Percentiles rank a stretch among this genome's conserved stretches.
Conservation (phyloP, 2,888 invertebrate species). For the Beris morrisii region DNA sequence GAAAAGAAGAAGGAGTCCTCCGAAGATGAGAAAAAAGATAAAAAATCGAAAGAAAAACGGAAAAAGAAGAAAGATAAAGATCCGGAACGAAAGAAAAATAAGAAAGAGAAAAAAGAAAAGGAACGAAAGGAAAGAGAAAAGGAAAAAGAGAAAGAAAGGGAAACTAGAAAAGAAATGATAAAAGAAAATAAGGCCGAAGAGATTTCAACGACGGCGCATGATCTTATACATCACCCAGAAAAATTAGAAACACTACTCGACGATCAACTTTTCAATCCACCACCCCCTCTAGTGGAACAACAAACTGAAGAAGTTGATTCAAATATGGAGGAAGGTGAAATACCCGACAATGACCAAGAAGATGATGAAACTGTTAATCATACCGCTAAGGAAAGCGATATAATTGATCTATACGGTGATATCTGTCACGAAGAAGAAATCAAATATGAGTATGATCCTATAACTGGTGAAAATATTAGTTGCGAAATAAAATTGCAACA, state of each 20-base stretch:
- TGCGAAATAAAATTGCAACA: constrained; percentile 24
- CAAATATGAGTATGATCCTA: constrained; percentile 33
- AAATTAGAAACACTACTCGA: background rate
- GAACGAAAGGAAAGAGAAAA: constrained; percentile 40
- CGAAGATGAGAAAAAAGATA: constrained; percentile 50
- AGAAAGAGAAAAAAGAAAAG: constrained; percentile 55
- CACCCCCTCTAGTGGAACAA: background rate
- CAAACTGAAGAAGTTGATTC: constrained; percentile 7
- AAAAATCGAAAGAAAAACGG: constrained; percentile 53
- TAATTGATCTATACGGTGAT: constrained; percentile 42
- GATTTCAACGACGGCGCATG: constrained; percentile 5
- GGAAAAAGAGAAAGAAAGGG: constrained; percentile 42
- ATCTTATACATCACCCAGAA: background rate
- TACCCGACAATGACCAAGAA: constrained; percentile 37
- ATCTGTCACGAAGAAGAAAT: constrained; percentile 39
- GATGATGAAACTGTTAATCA: constrained; percentile 36
- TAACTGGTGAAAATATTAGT: constrained; percentile 11
- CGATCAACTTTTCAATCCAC: background rate
- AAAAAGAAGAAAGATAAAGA: constrained; percentile 64
- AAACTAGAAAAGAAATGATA: constrained; percentile 40
- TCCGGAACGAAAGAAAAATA: constrained; percentile 58
- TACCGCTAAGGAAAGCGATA: constrained; percentile 38
- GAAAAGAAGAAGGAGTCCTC: constrained; percentile 39
- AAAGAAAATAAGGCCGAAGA: constrained; percentile 17
- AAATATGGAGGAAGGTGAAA: constrained; percentile 30